Base-by-base conservation (phyloP, 2,888 invertebrate species). In the Cerastis rubricosa region DNA sequence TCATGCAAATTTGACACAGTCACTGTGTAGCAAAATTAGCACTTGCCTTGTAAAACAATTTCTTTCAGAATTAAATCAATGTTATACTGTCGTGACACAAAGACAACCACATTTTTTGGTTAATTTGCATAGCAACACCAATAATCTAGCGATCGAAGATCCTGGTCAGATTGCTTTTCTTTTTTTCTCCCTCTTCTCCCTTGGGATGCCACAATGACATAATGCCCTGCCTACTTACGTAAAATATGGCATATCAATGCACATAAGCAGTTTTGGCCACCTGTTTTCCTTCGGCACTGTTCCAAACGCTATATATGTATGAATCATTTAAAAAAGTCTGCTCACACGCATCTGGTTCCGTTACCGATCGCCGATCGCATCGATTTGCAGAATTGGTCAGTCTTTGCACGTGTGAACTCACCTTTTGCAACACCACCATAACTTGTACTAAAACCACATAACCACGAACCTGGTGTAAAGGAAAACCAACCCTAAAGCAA, bases 361-460 rank as follows among this genome's bases (percentile, higher is more conserved):
- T 95, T 94, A 94, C 80, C 88, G 90, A 94, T 95, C 92, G 87
- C 71, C 80, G 90, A 94, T 94, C 90, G 83, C 80, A 87, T 86
- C 91, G 89, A 91, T 92, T 89, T 87, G 81, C 88, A 81, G 80
- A 91, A 92, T 93, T 94, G 88, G 86, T 79, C 85, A 94, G 90
- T 93, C 94, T 77, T 82, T 85, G 85, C 94, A 94, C 94, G 94
- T 91, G 91, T 91, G 87, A 89, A 90, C 87, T 89, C 68, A 85
- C 92, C 93, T 93, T 93, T 91, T 91, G 89, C 91, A 90, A 90
- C 85, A 87, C 84, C 78, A 74, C 47, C 59, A 43, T 25, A 0
- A 7, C 17, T 5, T 29, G n/a, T 19, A 68, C 35, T 8, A n/a
- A 67, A 81, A 74, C 1, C 81, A 83, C 73, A 75, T 69, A 83